Evolutionary conservation across 2,113 vertebrate species (phyloP).

Genomic region (Pygoscelis adeliae): DNA sequence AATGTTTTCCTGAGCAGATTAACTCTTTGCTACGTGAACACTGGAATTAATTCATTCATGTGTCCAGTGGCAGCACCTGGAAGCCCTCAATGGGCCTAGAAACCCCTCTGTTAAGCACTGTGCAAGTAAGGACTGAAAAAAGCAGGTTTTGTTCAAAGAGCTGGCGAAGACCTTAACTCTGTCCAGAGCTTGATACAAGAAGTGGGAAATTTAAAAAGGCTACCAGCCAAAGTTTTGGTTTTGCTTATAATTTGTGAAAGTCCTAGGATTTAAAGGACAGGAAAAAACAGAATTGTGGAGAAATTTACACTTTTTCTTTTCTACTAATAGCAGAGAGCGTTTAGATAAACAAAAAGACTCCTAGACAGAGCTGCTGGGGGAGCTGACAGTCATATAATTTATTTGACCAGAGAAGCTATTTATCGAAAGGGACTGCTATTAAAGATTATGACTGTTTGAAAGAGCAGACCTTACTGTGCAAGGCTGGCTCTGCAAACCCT

Average conservation of each 20-base stretch:
- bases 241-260: neutral
- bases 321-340: neutral
- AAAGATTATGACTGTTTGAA: constrained; percentile 7
- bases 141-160: neutral
- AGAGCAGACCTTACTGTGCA: neutral
- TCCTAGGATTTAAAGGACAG: neutral
- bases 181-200: neutral
- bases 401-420: constrained; percentile 13
- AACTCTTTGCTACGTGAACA: neutral
- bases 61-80: neutral
- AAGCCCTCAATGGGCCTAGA: neutral
- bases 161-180: neutral
- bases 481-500: neutral
- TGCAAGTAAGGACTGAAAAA: neutral
- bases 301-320: neutral
- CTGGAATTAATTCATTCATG: neutral
- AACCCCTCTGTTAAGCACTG: neutral
- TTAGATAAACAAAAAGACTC: neutral
- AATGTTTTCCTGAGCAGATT: neutral
- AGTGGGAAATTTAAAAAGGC: neutral
- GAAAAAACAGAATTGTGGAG: neutral
- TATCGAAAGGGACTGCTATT: neutral
- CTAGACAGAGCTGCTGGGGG: neutral
- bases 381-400: constrained; percentile 34
- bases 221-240: neutral